Base-by-base conservation (phyloP, 2,113 vertebrate species). In the Notechis scutatus region DNA sequence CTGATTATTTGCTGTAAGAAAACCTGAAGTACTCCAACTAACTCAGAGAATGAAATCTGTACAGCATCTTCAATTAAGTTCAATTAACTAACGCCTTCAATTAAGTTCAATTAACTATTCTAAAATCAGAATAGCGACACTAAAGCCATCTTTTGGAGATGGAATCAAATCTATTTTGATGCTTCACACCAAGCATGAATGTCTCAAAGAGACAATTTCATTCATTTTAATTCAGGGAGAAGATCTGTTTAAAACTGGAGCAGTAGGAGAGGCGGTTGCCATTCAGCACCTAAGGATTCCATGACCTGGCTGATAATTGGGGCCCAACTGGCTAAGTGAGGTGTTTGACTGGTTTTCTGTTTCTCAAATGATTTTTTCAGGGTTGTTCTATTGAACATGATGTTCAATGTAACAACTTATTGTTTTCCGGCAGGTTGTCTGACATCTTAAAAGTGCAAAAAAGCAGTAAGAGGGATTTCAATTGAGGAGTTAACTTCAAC, bases 111-210 rank as follows among this genome's bases (percentile, higher is more conserved):
- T 24, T 61, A 87, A 87, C 14, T 18, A 57, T 57, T 55, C 24
- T 54, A 50, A 50, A 45, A 42, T 57, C 34, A 87, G 45, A 92
- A 61, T 2, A 21, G 26, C 56, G 34, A 8, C 87, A 85, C 94
- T 92, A 34, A 94, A 94, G 92, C 94, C 86, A 94, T 86, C 91
- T 85, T 90, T 91, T 92, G 88, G 94, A 96, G 94, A 95, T 95
- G 95, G 95, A 93, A 87, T 94, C 93, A 29, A 26, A 23, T 94
- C 94, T 87, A 91, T 90, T 50, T n/a, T 88, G 47, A 26, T n/a
- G 87, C 14, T 87, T 87, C 86, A 87, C 64, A 42, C 2, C 64
- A 91, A 24, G 81, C n/a, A 39, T 34, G 52, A 55, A 54, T 24
- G 29, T 74, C 29, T 59, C 26, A 57, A 59, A 24, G 4, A 59